These are phyloP conservation scores for Chaetogeoica ovagalla DNA, from an alignment of 2,888 invertebrate species.

Conservation along the genomic window DNA sequence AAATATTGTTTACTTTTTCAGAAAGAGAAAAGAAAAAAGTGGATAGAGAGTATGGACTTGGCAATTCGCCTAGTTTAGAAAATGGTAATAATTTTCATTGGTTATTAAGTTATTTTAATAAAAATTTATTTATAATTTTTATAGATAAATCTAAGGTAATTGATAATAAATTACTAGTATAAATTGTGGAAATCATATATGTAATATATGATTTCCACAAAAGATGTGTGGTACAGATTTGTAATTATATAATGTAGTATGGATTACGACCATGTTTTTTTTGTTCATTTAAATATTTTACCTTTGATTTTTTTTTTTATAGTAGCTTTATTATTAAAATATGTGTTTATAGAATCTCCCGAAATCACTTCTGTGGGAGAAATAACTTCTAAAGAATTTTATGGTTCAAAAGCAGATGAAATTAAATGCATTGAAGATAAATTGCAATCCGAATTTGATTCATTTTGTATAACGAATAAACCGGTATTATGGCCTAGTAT, in stretches of 20 bases:
- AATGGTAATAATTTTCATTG: slow-evolving; percentile 9
- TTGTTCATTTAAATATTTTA: no score
- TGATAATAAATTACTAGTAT: no score
- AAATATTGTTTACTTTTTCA: slow-evolving; percentile 4
- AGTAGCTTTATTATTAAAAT: neutral
- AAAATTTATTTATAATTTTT: neutral
- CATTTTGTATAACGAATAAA: slow-evolving; percentile 21
- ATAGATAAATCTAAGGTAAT: no score
- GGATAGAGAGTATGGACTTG: slow-evolving; percentile 25
- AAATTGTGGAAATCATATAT: no score
- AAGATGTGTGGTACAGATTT: no score
- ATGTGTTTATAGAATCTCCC: slow-evolving; percentile 11
- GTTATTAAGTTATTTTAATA: neutral
- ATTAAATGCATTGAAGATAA: slow-evolving; percentile 31
- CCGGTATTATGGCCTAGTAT: slow-evolving; percentile 47
- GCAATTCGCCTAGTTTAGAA: slow-evolving; percentile 24
- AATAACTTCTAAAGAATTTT: neutral
- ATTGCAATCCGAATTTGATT: slow-evolving; percentile 7
- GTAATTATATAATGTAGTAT: no score
- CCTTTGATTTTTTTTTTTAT: no score
- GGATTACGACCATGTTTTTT: no score
- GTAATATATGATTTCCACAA: no score
- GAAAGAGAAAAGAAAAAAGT: slow-evolving; percentile 36
- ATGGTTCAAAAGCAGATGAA: slow-evolving; percentile 29
- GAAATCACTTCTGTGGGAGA: neutral